Conservation (phyloP, 2,888 invertebrate species). For the Acanthosepion esculentum region DNA sequence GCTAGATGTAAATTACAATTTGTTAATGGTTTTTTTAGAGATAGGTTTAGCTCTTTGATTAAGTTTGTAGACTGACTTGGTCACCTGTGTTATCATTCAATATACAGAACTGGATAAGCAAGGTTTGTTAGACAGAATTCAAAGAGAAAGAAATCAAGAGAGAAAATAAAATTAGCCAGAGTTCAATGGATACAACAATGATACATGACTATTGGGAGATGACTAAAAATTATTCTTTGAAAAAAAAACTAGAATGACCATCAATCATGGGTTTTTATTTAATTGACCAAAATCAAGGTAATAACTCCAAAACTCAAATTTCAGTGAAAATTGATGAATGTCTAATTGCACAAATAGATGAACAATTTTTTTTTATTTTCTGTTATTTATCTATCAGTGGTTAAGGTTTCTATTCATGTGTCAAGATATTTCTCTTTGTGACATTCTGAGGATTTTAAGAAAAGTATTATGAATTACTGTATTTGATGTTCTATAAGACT, state of each 20-base stretch:
- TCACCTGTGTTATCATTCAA: neutral
- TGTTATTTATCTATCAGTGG: too few species aligned
- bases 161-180: neutral
- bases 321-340: too few species aligned
- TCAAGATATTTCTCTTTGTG: too few species aligned
- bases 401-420: too few species aligned
- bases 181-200: neutral
- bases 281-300: neutral
- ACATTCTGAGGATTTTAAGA: too few species aligned
- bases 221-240: neutral
- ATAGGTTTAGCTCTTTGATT: neutral
- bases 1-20: neutral
- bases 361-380: too few species aligned
- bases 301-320: too few species aligned
- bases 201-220: neutral
- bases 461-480: too few species aligned
- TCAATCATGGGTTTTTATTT: neutral
- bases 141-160: neutral
- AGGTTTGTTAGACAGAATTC: neutral
- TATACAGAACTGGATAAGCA: neutral
- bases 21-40: neutral
- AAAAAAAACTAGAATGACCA: neutral
- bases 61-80: neutral
- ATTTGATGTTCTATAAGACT: too few species aligned
- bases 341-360: too few species aligned